phyloP scores from a whole-genome alignment of 2,888 invertebrate species.

The Sinodicranocentrus sp. region DNA sequence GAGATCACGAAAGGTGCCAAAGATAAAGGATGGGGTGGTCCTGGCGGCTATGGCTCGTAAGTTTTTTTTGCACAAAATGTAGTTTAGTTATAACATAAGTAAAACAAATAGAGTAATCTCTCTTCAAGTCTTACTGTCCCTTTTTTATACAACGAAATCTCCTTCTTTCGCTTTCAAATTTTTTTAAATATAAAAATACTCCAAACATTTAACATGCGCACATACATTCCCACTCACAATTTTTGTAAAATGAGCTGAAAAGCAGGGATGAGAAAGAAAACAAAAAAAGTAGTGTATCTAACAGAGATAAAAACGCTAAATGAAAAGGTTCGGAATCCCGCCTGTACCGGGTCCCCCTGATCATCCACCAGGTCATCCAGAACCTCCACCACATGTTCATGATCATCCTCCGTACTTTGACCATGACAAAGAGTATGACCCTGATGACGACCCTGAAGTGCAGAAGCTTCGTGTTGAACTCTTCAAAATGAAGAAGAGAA shows the following conservation, averaged over 20 bases:
- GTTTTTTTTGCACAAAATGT: conserved; percentile 5
- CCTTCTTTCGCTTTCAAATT: background rate
- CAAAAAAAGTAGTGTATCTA: conserved; percentile 26
- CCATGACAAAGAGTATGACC: conserved; percentile 73
- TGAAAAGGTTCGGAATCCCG: conserved; percentile 16
- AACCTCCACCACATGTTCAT: conserved; percentile 38
- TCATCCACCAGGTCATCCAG: conserved; percentile 13
- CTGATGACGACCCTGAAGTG: conserved; percentile 76
- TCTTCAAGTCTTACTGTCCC: background rate
- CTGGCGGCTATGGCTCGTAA: conserved; percentile 69
- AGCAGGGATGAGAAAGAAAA: background rate
- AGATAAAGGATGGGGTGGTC: conserved; percentile 57
- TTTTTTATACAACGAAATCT: conserved; percentile 1
- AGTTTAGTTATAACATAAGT: too few species aligned
- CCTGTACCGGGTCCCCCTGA: conserved; percentile 27
- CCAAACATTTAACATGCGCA: background rate
- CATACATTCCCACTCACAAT: background rate
- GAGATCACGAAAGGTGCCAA: conserved; percentile 68
- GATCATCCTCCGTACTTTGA: conserved; percentile 63
- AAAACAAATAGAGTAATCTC: too few species aligned
- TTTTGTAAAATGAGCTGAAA: background rate
- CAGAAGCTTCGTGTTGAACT: conserved; percentile 75
- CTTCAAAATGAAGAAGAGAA: conserved; percentile 73
- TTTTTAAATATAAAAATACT: background rate
- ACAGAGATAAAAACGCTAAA: conserved; percentile 53